Base-by-base conservation (phyloP, 1,140 invertebrate genomes). In the Zaprionus vittiger region DNA sequence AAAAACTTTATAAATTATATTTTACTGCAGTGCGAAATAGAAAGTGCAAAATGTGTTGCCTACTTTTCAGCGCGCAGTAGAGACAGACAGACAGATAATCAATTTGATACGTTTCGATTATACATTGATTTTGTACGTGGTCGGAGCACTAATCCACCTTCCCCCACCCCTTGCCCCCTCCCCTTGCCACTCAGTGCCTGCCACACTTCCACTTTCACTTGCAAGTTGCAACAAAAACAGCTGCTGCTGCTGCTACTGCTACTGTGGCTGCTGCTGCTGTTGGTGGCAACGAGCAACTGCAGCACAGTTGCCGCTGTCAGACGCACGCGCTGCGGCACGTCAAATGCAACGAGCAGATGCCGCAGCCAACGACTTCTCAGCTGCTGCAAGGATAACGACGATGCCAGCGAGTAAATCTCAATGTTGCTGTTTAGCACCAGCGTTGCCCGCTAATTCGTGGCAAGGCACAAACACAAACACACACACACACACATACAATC, bases 321-420 rank as follows among this genome's bases (percentile, higher is more conserved):
- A 52, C 47, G 47, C 47, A 52, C 47, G 47, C 47, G 60, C 60
- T 31, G 11, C 59, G 31, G 34, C 62, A 47, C 41, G 28, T n/a
- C 41, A 59, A n/a, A 44, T 41, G 68, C 59, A 61, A 9, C 59
- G 37, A 67, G 41, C 72, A 68, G 57, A 24, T 52, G 38, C 61
- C n/a, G 26, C 22, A 44, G 17, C 20, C n/a, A 44, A 1, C n/a
- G n/a, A 24, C 56, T 28, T 77, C 41, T 49, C 37, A 38, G 65
- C 64, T 60, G 75, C 63, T 73, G 49, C 82, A 73, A 67, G 83
- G 66, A 77, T 79, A 86, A 77, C 72, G 62, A 62, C 72, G 65
- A 62, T 78, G 69, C 28, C 60, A 78, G 64, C 81, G 69, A 84
- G 71, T 85, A 73, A 73, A 56, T 69, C 65, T 41, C 37, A 70